phyloP scores from a whole-genome alignment of 2,888 invertebrate species.

The Odontocolon sp. region DNA sequence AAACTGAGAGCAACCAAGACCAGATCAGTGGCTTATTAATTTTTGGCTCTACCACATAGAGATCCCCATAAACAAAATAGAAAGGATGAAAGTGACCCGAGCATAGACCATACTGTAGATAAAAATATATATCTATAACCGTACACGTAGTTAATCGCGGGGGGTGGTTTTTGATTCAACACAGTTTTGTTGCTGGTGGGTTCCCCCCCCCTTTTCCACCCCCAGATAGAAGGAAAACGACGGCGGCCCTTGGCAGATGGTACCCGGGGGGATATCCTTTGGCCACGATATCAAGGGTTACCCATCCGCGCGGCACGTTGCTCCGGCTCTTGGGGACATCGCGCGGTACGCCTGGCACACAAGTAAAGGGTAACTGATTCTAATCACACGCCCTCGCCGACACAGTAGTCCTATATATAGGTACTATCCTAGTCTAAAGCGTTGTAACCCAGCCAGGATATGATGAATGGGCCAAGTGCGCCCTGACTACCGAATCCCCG shows the following conservation, averaged over 20 bases:
- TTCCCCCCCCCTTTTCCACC: slow-evolving; percentile 17
- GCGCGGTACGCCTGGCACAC: slow-evolving; percentile 43
- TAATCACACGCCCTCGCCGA: slow-evolving; percentile 79
- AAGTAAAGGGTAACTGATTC: slow-evolving; percentile 81
- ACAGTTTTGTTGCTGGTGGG: slow-evolving; percentile 19
- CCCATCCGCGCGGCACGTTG: slow-evolving; percentile 48
- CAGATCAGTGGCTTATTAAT: slow-evolving; percentile 67
- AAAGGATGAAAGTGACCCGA: slow-evolving; percentile 7
- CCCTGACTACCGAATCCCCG: slow-evolving; percentile 75
- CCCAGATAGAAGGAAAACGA: slow-evolving; percentile 62
- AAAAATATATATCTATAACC: slow-evolving; percentile 11
- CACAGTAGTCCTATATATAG: slow-evolving; percentile 54
- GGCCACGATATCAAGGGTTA: slow-evolving; percentile 77
- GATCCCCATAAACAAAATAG: slow-evolving; percentile 17
- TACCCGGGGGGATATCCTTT: slow-evolving; percentile 79
- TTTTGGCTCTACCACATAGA: slow-evolving; percentile 54
- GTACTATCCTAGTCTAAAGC: slow-evolving; percentile 27
- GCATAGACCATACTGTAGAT: too few relatives aligned
- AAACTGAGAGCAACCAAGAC: background rate
- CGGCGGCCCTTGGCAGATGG: slow-evolving; percentile 78
- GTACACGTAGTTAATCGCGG: slow-evolving; percentile 12
- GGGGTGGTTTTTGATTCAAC: slow-evolving; percentile 3
- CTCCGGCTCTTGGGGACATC: slow-evolving; percentile 51
- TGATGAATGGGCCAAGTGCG: slow-evolving; percentile 79
- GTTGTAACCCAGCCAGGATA: slow-evolving; percentile 66